Base-by-base conservation (phyloP, 2,113 vertebrate species). In the Brachypodius melanocephalos region DNA sequence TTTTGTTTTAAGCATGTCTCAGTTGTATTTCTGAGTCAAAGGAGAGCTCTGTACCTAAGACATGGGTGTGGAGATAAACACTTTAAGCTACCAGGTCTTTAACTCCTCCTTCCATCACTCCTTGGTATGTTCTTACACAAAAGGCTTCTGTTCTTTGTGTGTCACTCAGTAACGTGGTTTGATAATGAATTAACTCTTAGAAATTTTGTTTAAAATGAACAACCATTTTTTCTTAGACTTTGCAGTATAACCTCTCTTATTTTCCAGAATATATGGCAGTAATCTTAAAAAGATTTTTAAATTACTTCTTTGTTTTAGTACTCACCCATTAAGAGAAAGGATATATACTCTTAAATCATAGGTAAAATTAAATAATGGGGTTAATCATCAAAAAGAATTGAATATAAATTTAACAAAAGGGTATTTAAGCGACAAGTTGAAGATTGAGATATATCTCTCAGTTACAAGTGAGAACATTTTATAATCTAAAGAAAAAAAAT, bases 61-160 rank as follows among this genome's bases (percentile, higher is more conserved):
- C 5, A 25, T 2, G 5, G 20, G 15, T 66, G 12, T 63, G 25
- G 12, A 80, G 36, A 42, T 20, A 4, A 18, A 24, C 13, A 32
- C 20, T 55, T 28, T 49, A 46, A 77, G 4, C 45, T 48, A 66
- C 11, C 31, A 73, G 18, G 29, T 89, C 16, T 72, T 11, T n/a
- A 54, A 59, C 14, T 75, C 14, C 22, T 72, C 8, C 14, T 79
- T 58, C 32, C 25, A 54, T 17, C 24, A 19, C 5, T 28, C 4
- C 3, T n/a, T 17, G 19, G 2, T 38, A 51, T 57, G 9, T 32
- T 59, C 24, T 18, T 36, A 17, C 0, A 2, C 5, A 55, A 78
- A 77, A 17, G 2, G 16, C 5, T 54, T 38, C 32, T 68, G 4
- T 29, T 63, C 22, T 20, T 34, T 34, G 20, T n/a, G 7, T 32